Evolutionary conservation across 2,113 vertebrate species (phyloP), one percentile per base, ranked within the genome.

Genomic region (Grammomys dolichurus): DNA sequence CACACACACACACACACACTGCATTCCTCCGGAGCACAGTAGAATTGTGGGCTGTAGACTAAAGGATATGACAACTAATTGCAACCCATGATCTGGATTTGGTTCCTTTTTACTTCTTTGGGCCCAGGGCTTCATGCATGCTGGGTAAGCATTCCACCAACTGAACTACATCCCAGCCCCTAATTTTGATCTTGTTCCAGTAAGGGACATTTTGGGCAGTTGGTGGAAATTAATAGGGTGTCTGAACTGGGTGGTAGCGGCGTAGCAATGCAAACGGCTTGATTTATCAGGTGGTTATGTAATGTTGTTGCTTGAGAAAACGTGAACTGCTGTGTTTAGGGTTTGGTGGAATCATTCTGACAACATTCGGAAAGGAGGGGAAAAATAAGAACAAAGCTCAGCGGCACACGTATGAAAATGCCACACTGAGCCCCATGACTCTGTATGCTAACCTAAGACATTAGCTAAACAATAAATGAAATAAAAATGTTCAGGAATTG

Each of bases 401-500:
- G 40, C 1, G 28, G 7, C 60, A 85, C 82, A 3, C 0, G 11
- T 14, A 8, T 36, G 85, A 51, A 67, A 36, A 36, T 14, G 19
- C 65, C 46, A 70, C 46, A 22, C 17, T 5, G 63, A 33, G 33
- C 7, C 16, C 26, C 40, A 5, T 67, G 33, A 20, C 63, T 48
- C 31, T 87, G 10, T 10, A 67, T 48, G 82, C 40, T 85, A 20
- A 33, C 60, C n/a, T 65, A 51, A 69, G 48, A 9, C 14, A 16
- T 16, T 69, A 22, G 6, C 69, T 70, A 36, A 67, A 67, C 36
- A 69, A 13, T 8, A 8, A 24, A 36, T 70, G 28, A 96, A 89
- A 86, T 43, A 12, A n/a, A 51, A 51, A 69, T 78, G 76, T 90
- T 90, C 67, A 82, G 65, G 80, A 91, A 92, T 91, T 77, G 12